Evolutionary conservation across 2,113 vertebrate species (phyloP).

Genomic region (Psophia crepitans): DNA sequence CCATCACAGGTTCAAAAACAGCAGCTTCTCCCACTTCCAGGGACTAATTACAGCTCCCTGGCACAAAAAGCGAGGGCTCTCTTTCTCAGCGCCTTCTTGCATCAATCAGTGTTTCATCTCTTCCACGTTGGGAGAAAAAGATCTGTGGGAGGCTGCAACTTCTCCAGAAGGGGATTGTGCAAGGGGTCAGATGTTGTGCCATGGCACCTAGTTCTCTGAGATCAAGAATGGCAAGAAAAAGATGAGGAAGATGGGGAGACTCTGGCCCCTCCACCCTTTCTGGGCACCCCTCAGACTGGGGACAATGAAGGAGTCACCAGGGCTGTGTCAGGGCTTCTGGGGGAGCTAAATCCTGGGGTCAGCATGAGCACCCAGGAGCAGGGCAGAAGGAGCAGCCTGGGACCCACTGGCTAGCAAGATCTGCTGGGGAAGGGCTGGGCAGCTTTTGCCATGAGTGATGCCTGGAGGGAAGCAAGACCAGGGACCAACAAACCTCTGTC

Average conservation of each 20-base stretch:
- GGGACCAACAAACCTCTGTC: not conserved
- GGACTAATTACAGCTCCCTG: not conserved
- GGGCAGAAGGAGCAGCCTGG: not conserved
- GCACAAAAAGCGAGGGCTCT: not conserved
- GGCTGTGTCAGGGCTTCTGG: not conserved
- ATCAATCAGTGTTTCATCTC: not conserved
- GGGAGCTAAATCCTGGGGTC: not conserved
- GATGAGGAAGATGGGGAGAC: not conserved
- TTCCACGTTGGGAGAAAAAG: not conserved
- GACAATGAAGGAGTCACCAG: not conserved
- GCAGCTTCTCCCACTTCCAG: not conserved
- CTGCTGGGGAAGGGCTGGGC: not conserved
- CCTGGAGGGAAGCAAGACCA: not conserved
- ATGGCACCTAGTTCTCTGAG: accelerated
- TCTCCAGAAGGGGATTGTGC: not conserved
- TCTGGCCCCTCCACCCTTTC: not conserved
- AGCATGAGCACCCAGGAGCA: not conserved
- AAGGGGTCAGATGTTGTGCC: not conserved
- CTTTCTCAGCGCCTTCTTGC: not conserved
- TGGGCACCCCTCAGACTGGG: not conserved
- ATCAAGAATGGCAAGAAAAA: not conserved
- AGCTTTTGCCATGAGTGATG: not conserved
- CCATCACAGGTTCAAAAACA: not conserved
- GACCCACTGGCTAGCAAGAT: not conserved
- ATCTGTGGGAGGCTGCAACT: not conserved